Evolutionary conservation across 2,797 vertebrate species (phyloP), one percentile per base, ranked within the genome.

Genomic region (Acropternis orthonyx): DNA sequence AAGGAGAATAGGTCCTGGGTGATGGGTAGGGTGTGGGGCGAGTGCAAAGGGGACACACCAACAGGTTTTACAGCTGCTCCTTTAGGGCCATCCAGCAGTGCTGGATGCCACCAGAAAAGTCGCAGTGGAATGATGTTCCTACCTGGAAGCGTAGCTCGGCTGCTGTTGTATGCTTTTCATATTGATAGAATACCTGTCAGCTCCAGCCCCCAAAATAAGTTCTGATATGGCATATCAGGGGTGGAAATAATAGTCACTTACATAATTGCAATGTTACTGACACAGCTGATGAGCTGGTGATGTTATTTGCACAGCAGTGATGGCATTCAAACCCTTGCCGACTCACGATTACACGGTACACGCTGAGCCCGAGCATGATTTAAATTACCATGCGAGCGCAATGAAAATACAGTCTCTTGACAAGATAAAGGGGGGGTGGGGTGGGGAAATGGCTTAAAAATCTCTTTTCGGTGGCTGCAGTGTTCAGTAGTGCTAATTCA

Each of bases 291-390:
- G 96, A 94, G 85, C 95, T 89, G 91, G 52, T 96, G 84, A 95
- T 94, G 69, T 96, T 96, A 89, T 97, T 96, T 94, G 94, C 56
- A 71, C 85, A 92, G 92, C 91, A 95, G 88, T 77, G 95, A 80
- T 95, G 89, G 94, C 91, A 96, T 95, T 96, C 95, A 96, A 93
- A 80, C 88, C 90, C 78, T 95, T 44, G 30, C 94, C 30, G 89
- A 59, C 92, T 96, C 95, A 91, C 90, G 96, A 89, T 97, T 81
- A 95, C 92, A 78, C 65, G 81, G 89, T 80, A 92, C 28, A 69
- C 77, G 83, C 79, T 48, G 66, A 96, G 84, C 81, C 69, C 61
- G 78, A 74, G 88, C 94, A 81, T 34, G 95, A 93, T 94, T 93
- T 82, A 95, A 96, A 97, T 97, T 96, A 96, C 67, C 93, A 43